Evolutionary conservation across 2,113 vertebrate genomes (phyloP).

Genomic region (Oncorhynchus masou): DNA sequence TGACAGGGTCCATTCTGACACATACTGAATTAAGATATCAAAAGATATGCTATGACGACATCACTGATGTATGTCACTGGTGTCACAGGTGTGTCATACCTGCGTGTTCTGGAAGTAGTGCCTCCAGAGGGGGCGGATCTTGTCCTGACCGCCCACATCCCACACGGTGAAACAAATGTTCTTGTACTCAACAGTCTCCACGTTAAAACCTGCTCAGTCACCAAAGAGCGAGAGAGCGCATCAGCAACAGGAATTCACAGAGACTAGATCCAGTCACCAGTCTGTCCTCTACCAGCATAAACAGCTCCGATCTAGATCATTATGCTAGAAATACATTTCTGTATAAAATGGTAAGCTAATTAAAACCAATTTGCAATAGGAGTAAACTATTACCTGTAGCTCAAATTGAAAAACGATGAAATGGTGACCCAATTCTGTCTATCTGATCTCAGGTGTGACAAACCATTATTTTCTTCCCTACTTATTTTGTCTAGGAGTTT

Average conservation of each 20-base stretch:
- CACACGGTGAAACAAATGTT: constrained; percentile 92
- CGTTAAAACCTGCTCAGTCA: constrained; percentile 79
- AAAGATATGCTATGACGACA: too few species aligned
- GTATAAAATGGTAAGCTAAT: too few species aligned
- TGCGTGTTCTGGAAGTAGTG: constrained; percentile 93
- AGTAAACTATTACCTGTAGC: too few species aligned
- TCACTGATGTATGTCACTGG: too few species aligned
- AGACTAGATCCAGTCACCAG: neutral
- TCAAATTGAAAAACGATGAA: neutral
- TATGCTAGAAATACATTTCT: too few species aligned
- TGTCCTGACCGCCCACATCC: constrained; percentile 91
- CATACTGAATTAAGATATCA: too few species aligned
- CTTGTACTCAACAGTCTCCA: constrained; percentile 90
- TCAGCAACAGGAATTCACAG: neutral
- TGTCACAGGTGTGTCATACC: constrained; percentile 54
- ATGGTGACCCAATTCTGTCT: neutral
- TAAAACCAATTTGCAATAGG: too few species aligned
- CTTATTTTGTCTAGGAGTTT: neutral
- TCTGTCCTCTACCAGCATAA: neutral
- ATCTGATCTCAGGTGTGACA: neutral
- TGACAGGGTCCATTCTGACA: too few species aligned
- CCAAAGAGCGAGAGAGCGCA: neutral
- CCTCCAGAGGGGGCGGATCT: constrained; percentile 88
- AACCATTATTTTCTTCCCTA: neutral
- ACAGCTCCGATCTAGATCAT: too few species aligned